phyloP scores from a whole-genome alignment of 2,113 vertebrate species.

The Myocastor coypus region DNA sequence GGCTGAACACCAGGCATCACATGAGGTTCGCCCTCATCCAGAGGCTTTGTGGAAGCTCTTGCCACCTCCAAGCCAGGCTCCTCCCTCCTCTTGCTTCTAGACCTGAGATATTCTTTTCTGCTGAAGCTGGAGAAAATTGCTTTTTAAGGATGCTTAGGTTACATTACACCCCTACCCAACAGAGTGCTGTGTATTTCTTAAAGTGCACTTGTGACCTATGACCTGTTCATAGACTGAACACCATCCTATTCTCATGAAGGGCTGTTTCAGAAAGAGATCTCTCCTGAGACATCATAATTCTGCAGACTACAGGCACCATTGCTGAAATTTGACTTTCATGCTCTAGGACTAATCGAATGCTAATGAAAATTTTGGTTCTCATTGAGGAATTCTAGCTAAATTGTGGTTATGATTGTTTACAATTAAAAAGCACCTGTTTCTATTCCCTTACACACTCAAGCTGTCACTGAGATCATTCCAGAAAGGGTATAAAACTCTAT shows the following conservation, averaged over 20 bases:
- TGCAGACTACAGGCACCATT: neutral
- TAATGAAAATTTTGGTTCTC: neutral
- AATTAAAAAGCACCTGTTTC: neutral
- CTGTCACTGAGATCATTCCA: neutral
- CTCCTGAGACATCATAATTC: neutral
- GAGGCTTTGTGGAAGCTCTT: neutral
- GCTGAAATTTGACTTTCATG: neutral
- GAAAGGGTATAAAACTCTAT: neutral
- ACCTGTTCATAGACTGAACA: neutral
- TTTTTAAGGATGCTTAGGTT: neutral
- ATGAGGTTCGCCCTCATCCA: neutral
- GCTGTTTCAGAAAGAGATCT: neutral
- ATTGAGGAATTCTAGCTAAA: neutral
- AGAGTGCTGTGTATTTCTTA: neutral
- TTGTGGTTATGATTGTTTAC: neutral
- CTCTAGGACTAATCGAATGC: neutral
- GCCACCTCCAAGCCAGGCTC: neutral
- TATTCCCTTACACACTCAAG: neutral
- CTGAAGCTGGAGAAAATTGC: neutral
- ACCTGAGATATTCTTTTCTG: neutral
- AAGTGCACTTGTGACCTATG: neutral
- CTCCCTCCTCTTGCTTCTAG: neutral
- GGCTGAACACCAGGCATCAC: neutral
- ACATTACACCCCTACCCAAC: neutral
- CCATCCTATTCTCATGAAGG: neutral